Evolutionary conservation across 2,888 invertebrate genomes (phyloP).

Genomic region (Chrysomela aeneicollis): DNA sequence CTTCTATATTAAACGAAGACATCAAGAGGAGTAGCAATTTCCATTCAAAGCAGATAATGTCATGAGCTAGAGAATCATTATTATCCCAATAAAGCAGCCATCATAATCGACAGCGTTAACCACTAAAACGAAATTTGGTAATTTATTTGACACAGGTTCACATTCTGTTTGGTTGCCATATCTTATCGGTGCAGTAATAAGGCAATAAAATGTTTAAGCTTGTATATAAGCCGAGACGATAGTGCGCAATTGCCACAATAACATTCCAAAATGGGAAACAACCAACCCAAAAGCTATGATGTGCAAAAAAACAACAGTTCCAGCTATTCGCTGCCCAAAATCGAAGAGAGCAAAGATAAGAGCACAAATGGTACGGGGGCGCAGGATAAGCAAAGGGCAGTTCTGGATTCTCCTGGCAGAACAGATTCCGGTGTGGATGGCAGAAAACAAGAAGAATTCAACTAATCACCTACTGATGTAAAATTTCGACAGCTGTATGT

Average conservation of each 20-base stretch:
- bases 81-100: no score
- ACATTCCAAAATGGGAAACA: constrained; percentile 2
- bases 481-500: not conserved
- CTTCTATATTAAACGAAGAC: no score
- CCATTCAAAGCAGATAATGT: no score
- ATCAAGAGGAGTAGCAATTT: no score
- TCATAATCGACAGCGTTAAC: no score
- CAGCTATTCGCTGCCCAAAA: not conserved
- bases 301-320: not conserved
- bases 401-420: constrained; percentile 36
- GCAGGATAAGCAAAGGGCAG: constrained; percentile 23
- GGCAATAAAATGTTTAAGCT: not conserved
- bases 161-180: constrained; percentile 31
- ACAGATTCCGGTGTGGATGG: constrained; percentile 41
- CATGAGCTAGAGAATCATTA: no score
- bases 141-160: constrained; percentile 24
- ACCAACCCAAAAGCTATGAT: not conserved
- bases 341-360: not conserved
- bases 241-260: not conserved
- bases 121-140: not conserved
- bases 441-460: constrained; percentile 37
- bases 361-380: not conserved
- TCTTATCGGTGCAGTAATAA: constrained; percentile 37
- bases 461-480: not conserved
- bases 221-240: not conserved